phyloP scores from a whole-genome alignment of 2,113 vertebrate species.

The Eclectus roratus region DNA sequence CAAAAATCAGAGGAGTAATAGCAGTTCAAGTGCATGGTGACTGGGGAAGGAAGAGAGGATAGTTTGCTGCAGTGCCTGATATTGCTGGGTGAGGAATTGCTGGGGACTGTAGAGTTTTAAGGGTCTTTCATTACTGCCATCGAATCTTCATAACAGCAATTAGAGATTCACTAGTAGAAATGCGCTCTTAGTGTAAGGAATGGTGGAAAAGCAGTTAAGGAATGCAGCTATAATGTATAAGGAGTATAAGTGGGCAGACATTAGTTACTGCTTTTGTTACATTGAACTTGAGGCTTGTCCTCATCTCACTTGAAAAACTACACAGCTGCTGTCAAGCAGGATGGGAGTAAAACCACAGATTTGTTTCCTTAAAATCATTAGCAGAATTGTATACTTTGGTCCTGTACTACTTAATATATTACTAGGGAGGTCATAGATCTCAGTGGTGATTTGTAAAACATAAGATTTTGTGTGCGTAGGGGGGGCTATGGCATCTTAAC shows the following conservation, averaged over 20 bases:
- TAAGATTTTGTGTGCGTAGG: not conserved
- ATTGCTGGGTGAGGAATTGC: not conserved
- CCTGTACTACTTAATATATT: not conserved
- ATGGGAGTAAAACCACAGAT: not conserved
- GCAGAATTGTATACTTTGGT: not conserved
- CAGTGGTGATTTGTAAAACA: not conserved
- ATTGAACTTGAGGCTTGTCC: slow-evolving; percentile 12
- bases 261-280: not conserved
- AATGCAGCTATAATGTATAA: not conserved
- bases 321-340: not conserved
- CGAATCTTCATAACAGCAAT: not conserved
- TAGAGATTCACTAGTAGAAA: not conserved
- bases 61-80: not conserved
- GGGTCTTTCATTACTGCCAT: not conserved
- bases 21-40: not conserved
- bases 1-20: not conserved
- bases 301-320: not conserved
- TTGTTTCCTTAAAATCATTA: not conserved
- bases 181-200: not conserved
- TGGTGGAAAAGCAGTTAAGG: not conserved
- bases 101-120: not conserved
- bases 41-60: not conserved
- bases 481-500: not conserved
- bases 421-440: not conserved
- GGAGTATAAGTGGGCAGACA: not conserved